phyloP scores from a whole-genome alignment of 2,888 invertebrate genomes.

The Epirrhoe alternata region DNA sequence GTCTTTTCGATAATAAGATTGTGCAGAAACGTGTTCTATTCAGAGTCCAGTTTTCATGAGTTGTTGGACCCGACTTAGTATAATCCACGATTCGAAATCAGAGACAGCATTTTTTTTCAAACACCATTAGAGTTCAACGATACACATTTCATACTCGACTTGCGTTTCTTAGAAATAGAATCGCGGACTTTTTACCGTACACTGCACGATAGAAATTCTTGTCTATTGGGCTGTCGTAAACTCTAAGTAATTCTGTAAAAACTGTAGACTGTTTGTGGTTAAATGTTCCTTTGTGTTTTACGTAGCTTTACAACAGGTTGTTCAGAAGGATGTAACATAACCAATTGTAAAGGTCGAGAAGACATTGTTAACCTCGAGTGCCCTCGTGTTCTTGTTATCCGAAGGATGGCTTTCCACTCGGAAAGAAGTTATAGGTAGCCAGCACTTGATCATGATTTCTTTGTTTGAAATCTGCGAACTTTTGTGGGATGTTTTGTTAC shows the following conservation, averaged over 20 bases:
- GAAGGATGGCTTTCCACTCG: slow-evolving; percentile 44
- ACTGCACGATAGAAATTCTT: slow-evolving; percentile 28
- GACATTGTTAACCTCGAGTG: slow-evolving; percentile 59
- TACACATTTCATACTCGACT: slow-evolving; percentile 30
- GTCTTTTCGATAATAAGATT: slow-evolving; percentile 68
- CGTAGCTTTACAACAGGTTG: slow-evolving; percentile 30
- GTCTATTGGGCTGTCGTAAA: slow-evolving; percentile 21
- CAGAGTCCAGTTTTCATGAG: slow-evolving; percentile 53
- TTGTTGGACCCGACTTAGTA: slow-evolving; percentile 32
- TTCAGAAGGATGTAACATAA: slow-evolving; percentile 45
- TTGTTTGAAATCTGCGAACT: slow-evolving; percentile 21
- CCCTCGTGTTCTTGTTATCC: slow-evolving; percentile 55
- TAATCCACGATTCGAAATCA: slow-evolving; percentile 15
- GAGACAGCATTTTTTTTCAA: slow-evolving; percentile 19
- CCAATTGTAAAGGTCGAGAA: slow-evolving; percentile 52
- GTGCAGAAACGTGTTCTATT: slow-evolving; percentile 55
- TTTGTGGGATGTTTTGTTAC: slow-evolving; percentile 15
- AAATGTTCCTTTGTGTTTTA: slow-evolving; percentile 25
- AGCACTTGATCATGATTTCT: slow-evolving; percentile 16
- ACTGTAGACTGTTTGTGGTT: slow-evolving; percentile 17
- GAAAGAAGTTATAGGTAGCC: slow-evolving; percentile 37
- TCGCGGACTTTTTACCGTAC: slow-evolving; percentile 31
- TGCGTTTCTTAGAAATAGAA: slow-evolving; percentile 30
- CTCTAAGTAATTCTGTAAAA: slow-evolving; percentile 18
- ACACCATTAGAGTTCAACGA: slow-evolving; percentile 28